Evolutionary conservation across 2,113 vertebrate species (phyloP).

Genomic region (Psittacara wagleri): DNA sequence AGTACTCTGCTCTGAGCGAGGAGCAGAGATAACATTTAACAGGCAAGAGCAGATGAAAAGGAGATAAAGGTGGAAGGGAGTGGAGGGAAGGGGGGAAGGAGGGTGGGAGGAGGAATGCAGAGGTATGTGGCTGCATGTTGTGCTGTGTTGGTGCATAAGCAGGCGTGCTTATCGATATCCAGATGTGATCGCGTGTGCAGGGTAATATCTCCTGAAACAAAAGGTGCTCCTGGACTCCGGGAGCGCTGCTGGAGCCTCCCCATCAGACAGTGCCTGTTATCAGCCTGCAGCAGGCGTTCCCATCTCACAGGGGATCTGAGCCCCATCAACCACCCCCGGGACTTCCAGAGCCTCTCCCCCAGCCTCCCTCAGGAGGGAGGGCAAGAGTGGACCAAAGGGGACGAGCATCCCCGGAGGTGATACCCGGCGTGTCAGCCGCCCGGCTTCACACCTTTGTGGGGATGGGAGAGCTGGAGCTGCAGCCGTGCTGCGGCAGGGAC

Average conservation of each 20-base stretch:
- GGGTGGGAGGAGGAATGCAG: background rate
- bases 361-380: background rate
- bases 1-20: background rate
- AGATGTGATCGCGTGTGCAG: background rate
- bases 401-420: background rate
- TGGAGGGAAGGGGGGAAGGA: background rate
- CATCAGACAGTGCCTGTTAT: slow-evolving; percentile 38
- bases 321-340: slow-evolving; percentile 5
- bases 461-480: background rate
- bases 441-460: background rate
- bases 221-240: background rate
- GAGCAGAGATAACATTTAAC: background rate
- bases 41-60: slow-evolving; percentile 1
- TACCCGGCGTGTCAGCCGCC: background rate
- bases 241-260: slow-evolving; percentile 18
- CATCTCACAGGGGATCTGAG: slow-evolving; percentile 55
- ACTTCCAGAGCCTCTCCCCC: slow-evolving; percentile 19
- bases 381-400: slow-evolving; percentile 1
- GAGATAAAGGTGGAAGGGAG: slow-evolving; percentile 4
- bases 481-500: accelerated
- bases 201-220: slow-evolving; percentile 51
- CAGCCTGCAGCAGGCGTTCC: slow-evolving; percentile 59
- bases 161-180: slow-evolving; percentile 45
- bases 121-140: slow-evolving; percentile 36
- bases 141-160: slow-evolving; percentile 41